Conservation (phyloP, 1,140 invertebrate genomes). For the Drosophila pruinosa region DNA sequence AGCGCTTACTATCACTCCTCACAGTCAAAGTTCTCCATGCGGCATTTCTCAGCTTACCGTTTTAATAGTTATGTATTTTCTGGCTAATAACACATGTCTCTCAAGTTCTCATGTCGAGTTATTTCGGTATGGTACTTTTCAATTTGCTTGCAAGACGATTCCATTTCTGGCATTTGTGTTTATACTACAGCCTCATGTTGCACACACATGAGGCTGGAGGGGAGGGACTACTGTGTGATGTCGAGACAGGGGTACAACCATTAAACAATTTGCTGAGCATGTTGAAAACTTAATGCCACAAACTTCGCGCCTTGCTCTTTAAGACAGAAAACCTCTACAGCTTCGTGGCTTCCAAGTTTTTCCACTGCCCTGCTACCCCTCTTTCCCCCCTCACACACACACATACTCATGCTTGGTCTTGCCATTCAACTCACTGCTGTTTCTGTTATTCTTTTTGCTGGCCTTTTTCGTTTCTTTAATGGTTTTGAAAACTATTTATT, state of each 20-base stretch:
- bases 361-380: not conserved
- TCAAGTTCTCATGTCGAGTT: slow-evolving; percentile 56
- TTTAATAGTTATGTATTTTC: slow-evolving; percentile 35
- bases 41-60: not conserved
- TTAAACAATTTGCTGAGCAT: slow-evolving; percentile 55
- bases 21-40: not conserved
- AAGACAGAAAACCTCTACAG: slow-evolving; percentile 8
- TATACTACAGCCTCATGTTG: slow-evolving; percentile 18
- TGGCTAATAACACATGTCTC: slow-evolving; percentile 61
- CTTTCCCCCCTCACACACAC: not conserved
- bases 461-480: slow-evolving; percentile 30
- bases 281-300: slow-evolving; percentile 54
- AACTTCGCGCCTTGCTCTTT: slow-evolving; percentile 44
- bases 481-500: slow-evolving; percentile 73
- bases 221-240: no score
- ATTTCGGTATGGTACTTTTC: slow-evolving; percentile 57
- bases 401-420: not conserved
- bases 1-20: not conserved
- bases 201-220: not conserved
- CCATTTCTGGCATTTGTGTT: slow-evolving; percentile 33
- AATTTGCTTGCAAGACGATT: slow-evolving; percentile 54
- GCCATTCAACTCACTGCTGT: not conserved
- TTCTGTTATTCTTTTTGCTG: slow-evolving; percentile 18
- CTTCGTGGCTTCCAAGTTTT: slow-evolving; percentile 14
- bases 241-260: not conserved